Evolutionary conservation across 2,888 invertebrate genomes (phyloP), one percentile per base, ranked within the genome.

Genomic region (Conomelus anceps): DNA sequence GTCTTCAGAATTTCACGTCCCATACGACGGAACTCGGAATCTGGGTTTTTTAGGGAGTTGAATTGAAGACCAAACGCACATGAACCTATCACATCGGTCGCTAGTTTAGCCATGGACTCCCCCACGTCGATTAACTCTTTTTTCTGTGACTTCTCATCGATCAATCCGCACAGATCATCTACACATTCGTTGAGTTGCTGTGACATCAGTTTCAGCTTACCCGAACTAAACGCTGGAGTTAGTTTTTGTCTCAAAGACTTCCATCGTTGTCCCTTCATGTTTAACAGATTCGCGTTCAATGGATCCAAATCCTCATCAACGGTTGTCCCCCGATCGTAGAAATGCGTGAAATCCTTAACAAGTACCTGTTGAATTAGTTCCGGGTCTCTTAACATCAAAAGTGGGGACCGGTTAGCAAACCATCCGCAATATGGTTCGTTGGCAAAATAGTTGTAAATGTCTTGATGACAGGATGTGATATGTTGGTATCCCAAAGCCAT

Each of bases 131-230:
- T 89, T 9, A 90, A 24, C 17, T 89, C 22, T 20, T 88, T 89
- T 22, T 88, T 88, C 13, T 86, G 23, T 22, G 85, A 89, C 17
- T 84, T 63, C 9, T 85, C 26, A 0, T 89, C 84, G 85, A 91
- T 87, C 23, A 88, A 89, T 4, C 89, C 88, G 22, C 89, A 88
- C 84, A 91, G 22, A 0, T 86, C 85, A 17, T 93, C 92, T 20
- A 93, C 93, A 26, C 93, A 93, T 84, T 94, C 93, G 63, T 93
- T 91, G 92, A 94, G 93, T 84, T 94, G 92, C 0, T 93, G 93
- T 26, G 94, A 93, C 94, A 95, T 95, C 84, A 92, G 92, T 91
- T 94, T 95, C 89, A 95, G 92, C 92, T 95, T 95, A n/a, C 94
- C 94, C 0, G 94, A 93, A 0, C 95, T 94, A 91, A 95, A 94